Evolutionary conservation across 2,888 invertebrate genomes (phyloP), one percentile per base, ranked within the genome.

Genomic region (Heterodera filipjevi): DNA sequence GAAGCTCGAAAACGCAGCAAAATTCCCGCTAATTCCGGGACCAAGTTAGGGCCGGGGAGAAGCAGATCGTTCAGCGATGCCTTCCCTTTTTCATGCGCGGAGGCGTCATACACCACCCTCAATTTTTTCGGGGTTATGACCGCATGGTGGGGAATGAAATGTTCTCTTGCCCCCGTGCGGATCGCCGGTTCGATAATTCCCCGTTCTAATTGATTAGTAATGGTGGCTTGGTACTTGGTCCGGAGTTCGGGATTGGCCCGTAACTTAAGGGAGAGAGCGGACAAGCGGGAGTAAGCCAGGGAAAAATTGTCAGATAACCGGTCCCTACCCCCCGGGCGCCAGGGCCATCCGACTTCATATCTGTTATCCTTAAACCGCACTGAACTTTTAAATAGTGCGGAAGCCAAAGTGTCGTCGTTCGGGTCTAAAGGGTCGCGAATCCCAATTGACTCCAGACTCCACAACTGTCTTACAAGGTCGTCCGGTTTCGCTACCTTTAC

Each of bases 151-250:
- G n/a, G n/a, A n/a, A n/a, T n/a, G n/a, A n/a, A n/a, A n/a, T n/a
- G n/a, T n/a, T n/a, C n/a, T n/a, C n/a, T n/a, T n/a, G n/a, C n/a
- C n/a, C n/a, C n/a, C n/a, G n/a, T n/a, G n/a, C n/a, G n/a, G n/a
- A n/a, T n/a, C n/a, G n/a, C 84, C 10, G 66, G 49, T 76, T 85
- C 82, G 12, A 85, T 80, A 12, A 85, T 79, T 30, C 82, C 82
- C 46, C 70, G 46, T 39, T 79, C 53, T 1, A 84, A 27, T 71
- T 84, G 84, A 27, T 85, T 82, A 19, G 77, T 22, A 19, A 84
- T 79, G 32, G 80, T 79, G 1, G 77, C 71, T 22, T 81, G 68
- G 39, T 84, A 82, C 46, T 76, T 10, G 16, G 79, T 44, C 59
- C 81, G 71, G 8, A 82, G 30, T 53, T 78, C 66, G 6, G 79